Base-by-base conservation (phyloP, 2,888 invertebrate genomes). In the Dicycla oo region DNA sequence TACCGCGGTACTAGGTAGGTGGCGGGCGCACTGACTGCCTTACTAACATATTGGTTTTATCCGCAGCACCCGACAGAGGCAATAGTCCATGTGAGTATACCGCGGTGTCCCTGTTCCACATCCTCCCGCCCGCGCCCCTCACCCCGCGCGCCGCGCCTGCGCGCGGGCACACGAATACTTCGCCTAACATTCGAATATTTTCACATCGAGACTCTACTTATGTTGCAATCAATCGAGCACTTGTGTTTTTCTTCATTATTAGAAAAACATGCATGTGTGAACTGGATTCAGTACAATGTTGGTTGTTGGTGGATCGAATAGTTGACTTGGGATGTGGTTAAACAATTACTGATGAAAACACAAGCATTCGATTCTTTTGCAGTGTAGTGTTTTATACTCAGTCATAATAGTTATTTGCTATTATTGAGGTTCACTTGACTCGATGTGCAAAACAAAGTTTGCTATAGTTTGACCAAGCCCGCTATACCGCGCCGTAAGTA, bases 51-150 rank as follows among this genome's bases (percentile, higher is more conserved):
- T 90, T 89, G 87, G 84, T 94, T 94, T 94, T 95, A 90, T 94
- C 97, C 97, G 97, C 98, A 98, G 98, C 98, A 96, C 97, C 97
- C 95, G 97, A 97, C 97, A 97, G 97, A 97, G 97, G 97, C 97
- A 97, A 97, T 97, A 98, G 97, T 96, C 98, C 98, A 96, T 98
- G 98, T 98, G 97, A 98, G 98, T 98, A 98, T 97, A 51, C 58
- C 56, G 65, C 61, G 72, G 40, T 62, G 30, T 30, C 5, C 5
- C 5, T 0, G n/a, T n/a, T n/a, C n/a, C n/a, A n/a, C n/a, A n/a
- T n/a, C n/a, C n/a, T n/a, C n/a, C n/a, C n/a, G n/a, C n/a, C n/a
- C n/a, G n/a, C n/a, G n/a, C n/a, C n/a, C n/a, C n/a, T n/a, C n/a
- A n/a, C n/a, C n/a, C n/a, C n/a, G n/a, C n/a, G n/a, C n/a, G n/a